These are phyloP conservation scores for Cyclina sinensis DNA, from an alignment of 1,140 invertebrate genomes.

Conservation along the genomic window DNA sequence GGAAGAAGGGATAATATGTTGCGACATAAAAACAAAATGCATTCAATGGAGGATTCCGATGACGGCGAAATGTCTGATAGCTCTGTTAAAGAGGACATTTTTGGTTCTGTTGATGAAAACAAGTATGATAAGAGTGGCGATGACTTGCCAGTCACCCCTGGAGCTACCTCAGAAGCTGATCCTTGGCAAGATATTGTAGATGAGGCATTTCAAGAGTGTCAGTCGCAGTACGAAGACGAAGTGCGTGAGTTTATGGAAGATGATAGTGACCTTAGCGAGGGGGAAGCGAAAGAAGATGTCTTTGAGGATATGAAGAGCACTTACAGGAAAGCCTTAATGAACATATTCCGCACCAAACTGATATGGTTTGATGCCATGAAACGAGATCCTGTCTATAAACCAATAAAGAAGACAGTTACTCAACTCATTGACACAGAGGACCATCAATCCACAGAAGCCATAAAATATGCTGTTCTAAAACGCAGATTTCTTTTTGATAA, in stretches of 20 bases:
- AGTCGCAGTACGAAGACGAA: conserved; percentile 28
- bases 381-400: conserved; percentile 21
- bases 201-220: not conserved
- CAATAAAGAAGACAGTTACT: not conserved
- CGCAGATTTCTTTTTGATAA: conserved; percentile 31
- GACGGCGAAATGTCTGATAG: conserved; percentile 6
- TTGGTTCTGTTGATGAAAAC: not conserved
- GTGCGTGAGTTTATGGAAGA: conserved; percentile 14
- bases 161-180: not conserved
- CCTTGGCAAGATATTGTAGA: conserved; percentile 37
- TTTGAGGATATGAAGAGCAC: conserved; percentile 38
- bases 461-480: conserved; percentile 22
- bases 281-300: conserved; percentile 22
- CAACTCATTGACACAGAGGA: not conserved
- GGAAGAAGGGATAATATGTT: conserved; percentile 34
- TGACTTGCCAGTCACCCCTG: not conserved
- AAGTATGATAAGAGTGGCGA: not conserved
- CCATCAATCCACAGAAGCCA: not conserved
- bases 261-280: not conserved
- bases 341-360: conserved; percentile 27
- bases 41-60: not conserved
- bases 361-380: conserved; percentile 26
- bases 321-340: conserved; percentile 26
- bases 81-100: conserved; percentile 4
- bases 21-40: conserved; percentile 24